Evolutionary conservation across 2,113 vertebrate species (phyloP).

Genomic region (Cyanistes caeruleus): DNA sequence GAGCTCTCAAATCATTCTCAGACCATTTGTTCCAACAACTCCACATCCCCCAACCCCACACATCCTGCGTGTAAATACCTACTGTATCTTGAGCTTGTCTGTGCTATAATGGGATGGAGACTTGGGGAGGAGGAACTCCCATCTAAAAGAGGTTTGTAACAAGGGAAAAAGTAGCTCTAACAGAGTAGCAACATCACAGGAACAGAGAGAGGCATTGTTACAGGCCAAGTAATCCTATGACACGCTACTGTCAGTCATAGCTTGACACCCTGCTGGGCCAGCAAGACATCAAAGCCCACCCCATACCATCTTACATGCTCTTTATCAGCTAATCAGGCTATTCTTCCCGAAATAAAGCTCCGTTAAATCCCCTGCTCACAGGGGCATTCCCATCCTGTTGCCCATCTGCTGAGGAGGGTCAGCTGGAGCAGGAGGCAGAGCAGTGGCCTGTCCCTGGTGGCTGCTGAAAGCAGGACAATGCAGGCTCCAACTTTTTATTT

Average conservation of each 20-base stretch:
- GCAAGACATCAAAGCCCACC: conserved; percentile 81
- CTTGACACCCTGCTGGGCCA: conserved; percentile 72
- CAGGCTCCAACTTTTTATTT: conserved; percentile 35
- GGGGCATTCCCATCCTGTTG: conserved; percentile 74
- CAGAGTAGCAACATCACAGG: conserved; percentile 69
- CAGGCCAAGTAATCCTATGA: conserved; percentile 78
- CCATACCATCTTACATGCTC: conserved; percentile 81
- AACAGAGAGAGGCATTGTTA: conserved; percentile 71
- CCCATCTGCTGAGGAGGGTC: conserved; percentile 82
- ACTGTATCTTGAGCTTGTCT: conserved; percentile 45
- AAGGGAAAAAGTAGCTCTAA: conserved; percentile 53
- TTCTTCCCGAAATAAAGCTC: conserved; percentile 81
- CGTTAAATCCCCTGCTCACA: conserved; percentile 78
- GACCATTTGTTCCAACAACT: conserved; percentile 54
- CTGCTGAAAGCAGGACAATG: conserved; percentile 73
- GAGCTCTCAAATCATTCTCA: conserved; percentile 54
- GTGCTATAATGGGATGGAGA: conserved; percentile 23
- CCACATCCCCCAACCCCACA: neutral
- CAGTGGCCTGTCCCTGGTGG: conserved; percentile 69
- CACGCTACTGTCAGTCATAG: conserved; percentile 77
- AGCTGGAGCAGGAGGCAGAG: conserved; percentile 69
- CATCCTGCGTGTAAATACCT: neutral
- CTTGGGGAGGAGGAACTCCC: conserved; percentile 18
- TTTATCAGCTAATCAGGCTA: conserved; percentile 82
- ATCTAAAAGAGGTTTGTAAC: conserved; percentile 52